Evolutionary conservation across 2,113 vertebrate species (phyloP), one percentile per base, ranked within the genome.

Genomic region (Recurvirostra avosetta): DNA sequence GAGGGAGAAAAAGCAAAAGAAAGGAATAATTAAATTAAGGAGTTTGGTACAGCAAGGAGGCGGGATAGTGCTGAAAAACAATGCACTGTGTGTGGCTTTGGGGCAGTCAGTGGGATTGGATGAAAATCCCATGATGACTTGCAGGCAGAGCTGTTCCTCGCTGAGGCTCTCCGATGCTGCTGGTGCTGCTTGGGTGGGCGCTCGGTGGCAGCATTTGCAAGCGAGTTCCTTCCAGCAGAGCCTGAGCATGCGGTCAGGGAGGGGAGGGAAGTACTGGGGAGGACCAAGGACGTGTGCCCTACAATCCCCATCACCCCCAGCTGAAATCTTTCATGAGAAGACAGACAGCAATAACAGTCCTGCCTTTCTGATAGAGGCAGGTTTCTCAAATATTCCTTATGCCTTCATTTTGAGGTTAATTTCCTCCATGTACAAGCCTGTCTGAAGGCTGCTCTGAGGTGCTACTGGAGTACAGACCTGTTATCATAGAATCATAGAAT

Each of bases 101-200:
- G 40, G 49, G 5, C 23, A 16, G 6, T 12, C 11, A 2, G 7
- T 3, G 15, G 27, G 61, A 21, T 71, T 32, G 58, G 50, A 49
- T 43, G 41, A 36, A 43, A 66, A 40, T 1, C n/a, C 41, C 17
- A 2, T 0, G 0, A 1, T 36, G 53, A 23, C 0, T 0, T 10
- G 16, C 1, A 15, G 30, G 12, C 30, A 49, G 8, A 11, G 12
- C 16, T 78, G 16, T 5, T 63, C 29, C 41, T 66, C 0, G 0
- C 4, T 14, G 34, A 27, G 52, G 20, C 5, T 78, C 13, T 6
- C 21, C 1, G 5, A 1, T 43, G 20, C 47, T 10, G 7, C 5
- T 27, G 30, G 9, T 50, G 4, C 41, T 47, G 23, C n/a, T 56
- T 7, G 2, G 5, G 21, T 53, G 45, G 20, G 17, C 9, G 11